Percentiles rank a stretch among this genome's conserved stretches.
Conservation (phyloP, 1,140 invertebrate species). For the Pygmarrhopalites habei region DNA sequence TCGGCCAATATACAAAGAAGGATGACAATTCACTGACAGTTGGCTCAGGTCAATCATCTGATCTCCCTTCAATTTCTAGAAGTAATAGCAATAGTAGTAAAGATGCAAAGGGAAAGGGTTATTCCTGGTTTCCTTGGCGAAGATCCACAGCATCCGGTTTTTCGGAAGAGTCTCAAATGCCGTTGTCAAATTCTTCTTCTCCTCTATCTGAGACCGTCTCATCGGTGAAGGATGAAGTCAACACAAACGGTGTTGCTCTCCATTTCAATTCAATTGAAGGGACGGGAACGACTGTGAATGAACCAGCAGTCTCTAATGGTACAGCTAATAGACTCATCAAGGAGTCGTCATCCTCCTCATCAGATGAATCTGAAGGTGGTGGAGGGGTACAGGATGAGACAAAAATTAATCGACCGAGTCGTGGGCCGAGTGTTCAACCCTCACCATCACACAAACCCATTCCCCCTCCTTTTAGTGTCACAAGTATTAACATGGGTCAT, state of each 20-base stretch:
- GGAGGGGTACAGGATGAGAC: slow-evolving; percentile 18
- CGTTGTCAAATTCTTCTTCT: background rate
- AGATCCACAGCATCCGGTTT: slow-evolving; percentile 35
- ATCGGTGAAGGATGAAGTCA: background rate
- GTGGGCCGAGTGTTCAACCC: background rate
- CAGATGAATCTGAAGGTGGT: slow-evolving; percentile 48
- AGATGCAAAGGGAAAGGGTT: slow-evolving; percentile 32
- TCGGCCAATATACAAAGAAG: slow-evolving; percentile 34
- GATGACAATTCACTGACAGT: too few relatives aligned
- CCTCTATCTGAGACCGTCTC: background rate
- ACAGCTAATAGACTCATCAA: too few relatives aligned
- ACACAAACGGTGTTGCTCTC: background rate
- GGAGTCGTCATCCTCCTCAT: slow-evolving; percentile 29
- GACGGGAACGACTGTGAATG: too few relatives aligned
- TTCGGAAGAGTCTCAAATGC: background rate
- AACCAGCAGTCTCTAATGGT: too few relatives aligned
- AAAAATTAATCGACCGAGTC: background rate
- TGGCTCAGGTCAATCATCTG: background rate
- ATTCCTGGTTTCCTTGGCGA: slow-evolving; percentile 44
- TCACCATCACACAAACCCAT: background rate
- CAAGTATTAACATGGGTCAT: slow-evolving; percentile 29
- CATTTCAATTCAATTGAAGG: too few relatives aligned
- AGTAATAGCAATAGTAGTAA: slow-evolving; percentile 14
- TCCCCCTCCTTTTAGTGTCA: background rate
- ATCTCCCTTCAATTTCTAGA: slow-evolving; percentile 5